Evolutionary conservation across 1,140 invertebrate genomes (phyloP).

Genomic region (Cepaea nemoralis): DNA sequence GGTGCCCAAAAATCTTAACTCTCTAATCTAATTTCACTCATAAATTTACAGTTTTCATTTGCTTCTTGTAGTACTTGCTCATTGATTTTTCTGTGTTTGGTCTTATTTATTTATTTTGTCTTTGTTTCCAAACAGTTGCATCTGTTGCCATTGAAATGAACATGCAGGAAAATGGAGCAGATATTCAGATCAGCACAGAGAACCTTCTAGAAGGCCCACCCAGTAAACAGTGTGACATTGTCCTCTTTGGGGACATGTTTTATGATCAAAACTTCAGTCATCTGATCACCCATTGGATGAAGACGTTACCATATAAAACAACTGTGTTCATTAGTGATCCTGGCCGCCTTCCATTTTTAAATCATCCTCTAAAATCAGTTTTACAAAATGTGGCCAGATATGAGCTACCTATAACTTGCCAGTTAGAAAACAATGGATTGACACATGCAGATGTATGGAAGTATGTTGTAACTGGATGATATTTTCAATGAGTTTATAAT

Average conservation of each 20-base stretch:
- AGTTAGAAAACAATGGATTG: slow-evolving; percentile 52
- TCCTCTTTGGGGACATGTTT: slow-evolving; percentile 64
- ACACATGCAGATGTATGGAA: slow-evolving; percentile 48
- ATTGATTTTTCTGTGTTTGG: no score
- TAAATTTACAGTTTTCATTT: no score
- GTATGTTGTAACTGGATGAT: background rate
- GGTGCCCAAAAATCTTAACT: no score
- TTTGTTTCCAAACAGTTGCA: slow-evolving; percentile 24
- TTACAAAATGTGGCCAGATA: slow-evolving; percentile 47
- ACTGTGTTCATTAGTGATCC: slow-evolving; percentile 52
- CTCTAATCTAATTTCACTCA: no score
- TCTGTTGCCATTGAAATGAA: slow-evolving; percentile 34
- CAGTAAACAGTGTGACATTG: slow-evolving; percentile 45
- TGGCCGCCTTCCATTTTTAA: slow-evolving; percentile 42
- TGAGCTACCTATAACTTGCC: slow-evolving; percentile 41
- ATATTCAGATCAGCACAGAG: background rate
- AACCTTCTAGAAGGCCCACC: background rate
- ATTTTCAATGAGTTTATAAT: no score
- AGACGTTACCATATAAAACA: background rate
- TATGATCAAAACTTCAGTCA: slow-evolving; percentile 54
- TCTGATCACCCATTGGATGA: slow-evolving; percentile 48
- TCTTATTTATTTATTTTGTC: no score
- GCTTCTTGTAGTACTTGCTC: no score
- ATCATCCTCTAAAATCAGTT: slow-evolving; percentile 45
- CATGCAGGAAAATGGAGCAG: slow-evolving; percentile 12